Conservation (phyloP, 2,797 vertebrate genomes). For the Liparis tanakae region DNA sequence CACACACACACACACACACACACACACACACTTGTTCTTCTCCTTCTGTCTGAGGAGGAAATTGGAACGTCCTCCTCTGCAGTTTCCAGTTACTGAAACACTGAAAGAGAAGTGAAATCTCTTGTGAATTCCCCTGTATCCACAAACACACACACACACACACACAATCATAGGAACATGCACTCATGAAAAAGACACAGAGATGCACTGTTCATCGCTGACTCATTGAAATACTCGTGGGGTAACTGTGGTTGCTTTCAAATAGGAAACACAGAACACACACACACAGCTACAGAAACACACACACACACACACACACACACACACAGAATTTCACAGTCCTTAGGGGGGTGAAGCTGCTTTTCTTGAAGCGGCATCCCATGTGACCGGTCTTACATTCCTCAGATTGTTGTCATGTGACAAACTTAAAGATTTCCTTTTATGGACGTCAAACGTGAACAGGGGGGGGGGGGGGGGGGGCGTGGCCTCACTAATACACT, state of each 20-base stretch:
- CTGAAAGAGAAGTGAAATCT: conserved; percentile 79
- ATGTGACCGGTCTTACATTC: conserved; percentile 85
- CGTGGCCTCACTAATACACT: conserved; percentile 73
- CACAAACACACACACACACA: conserved; percentile 13
- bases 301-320: conserved; percentile 29
- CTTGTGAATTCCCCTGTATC: conserved; percentile 63
- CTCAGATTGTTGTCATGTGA: conserved; percentile 87
- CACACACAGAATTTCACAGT: conserved; percentile 37
- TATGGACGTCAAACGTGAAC: conserved; percentile 82
- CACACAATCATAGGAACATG: background rate
- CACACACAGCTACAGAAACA: conserved; percentile 25
- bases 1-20: conserved; percentile 10
- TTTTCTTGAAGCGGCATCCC: conserved; percentile 82
- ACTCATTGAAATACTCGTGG: background rate
- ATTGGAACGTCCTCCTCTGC: conserved; percentile 58
- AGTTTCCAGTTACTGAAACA: conserved; percentile 72
- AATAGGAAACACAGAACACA: conserved; percentile 2
- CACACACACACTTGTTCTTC: background rate
- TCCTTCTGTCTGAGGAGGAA: conserved; percentile 53
- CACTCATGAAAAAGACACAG: conserved; percentile 2
- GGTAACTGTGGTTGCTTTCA: background rate
- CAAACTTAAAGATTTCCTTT: conserved; percentile 89
- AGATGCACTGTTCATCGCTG: conserved; percentile 2
- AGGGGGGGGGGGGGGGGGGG: conserved; percentile 51
- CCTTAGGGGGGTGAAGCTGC: conserved; percentile 76